Base-by-base conservation (phyloP, 1,140 invertebrate species). In the Aphelinus certus region DNA sequence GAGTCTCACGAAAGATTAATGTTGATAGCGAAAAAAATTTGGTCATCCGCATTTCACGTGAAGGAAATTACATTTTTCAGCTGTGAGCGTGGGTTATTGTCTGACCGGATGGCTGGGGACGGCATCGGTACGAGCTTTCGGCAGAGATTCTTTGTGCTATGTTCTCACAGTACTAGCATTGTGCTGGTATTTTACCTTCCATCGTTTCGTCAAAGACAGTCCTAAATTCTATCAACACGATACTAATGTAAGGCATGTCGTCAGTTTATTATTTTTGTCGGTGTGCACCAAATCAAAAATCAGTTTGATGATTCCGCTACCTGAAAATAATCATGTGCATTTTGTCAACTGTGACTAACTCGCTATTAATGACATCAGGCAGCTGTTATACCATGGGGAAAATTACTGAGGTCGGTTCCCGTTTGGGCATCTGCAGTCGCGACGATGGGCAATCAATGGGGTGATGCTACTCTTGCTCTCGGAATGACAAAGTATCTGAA, bases 111-210 rank as follows among this genome's bases (percentile, higher is more conserved):
- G 90, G 81, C 76, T 90, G 61, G 90, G 90, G 3, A 90, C 89
- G 3, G 83, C 88, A 1, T 80, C 90, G 1, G 90, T 90, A 7
- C 81, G 88, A 77, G 82, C 84, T 53, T 84, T 88, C n/a, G 90
- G 90, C 3, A 80, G 89, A 70, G 90, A 91, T 81, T 89, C 90
- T 49, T 83, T 92, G 3, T 92, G 91, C 76, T 92, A 92, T 74
- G 86, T 89, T 71, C 89, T 91, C 64, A 89, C 91, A 55, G 77
- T 85, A 46, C 68, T 89, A 7, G 88, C 90, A 2, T 79, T 92
- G 1, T 78, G 93, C 49, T 94, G 93, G 93, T 92, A 92, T 75
- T 87, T 93, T 10, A 76, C 92, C 0, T 95, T 94, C 90, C 89
- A 90, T 79, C 79, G 91, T 58, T 89, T 94, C 66, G 92, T 93